Percentiles rank a stretch among this genome's conserved stretches.
phyloP scores from a whole-genome alignment of 2,888 invertebrate species.

The Tyria jacobaeae region DNA sequence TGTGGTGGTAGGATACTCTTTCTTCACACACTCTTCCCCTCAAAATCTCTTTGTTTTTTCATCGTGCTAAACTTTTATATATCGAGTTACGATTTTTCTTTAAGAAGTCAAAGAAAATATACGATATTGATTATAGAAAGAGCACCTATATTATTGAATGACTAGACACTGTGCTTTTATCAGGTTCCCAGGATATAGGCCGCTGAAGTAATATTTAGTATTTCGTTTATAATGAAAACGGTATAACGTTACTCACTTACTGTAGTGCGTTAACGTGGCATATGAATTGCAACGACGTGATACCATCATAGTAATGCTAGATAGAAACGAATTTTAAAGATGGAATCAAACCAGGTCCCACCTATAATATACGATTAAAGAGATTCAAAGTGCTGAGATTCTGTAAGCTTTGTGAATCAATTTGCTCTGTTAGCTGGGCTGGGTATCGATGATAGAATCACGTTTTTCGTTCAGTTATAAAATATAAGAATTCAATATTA shows the following conservation, averaged over 20 bases:
- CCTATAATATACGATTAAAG: conserved; percentile 41
- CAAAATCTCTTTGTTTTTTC: too few species aligned
- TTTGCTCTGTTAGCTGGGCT: neutral
- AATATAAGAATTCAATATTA: conserved; percentile 12
- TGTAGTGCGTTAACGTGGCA: neutral
- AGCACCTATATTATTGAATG: neutral
- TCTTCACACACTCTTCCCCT: too few species aligned
- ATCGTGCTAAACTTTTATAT: too few species aligned
- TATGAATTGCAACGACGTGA: conserved; percentile 23
- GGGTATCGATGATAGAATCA: conserved; percentile 29
- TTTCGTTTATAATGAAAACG: conserved; percentile 12
- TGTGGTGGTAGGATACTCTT: too few species aligned
- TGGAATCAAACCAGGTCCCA: conserved; percentile 31
- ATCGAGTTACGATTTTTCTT: neutral
- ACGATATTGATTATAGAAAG: too few species aligned
- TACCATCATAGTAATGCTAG: conserved; percentile 16
- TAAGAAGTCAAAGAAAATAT: neutral
- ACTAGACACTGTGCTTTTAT: neutral
- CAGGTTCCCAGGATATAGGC: too few species aligned
- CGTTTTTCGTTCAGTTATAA: conserved; percentile 25
- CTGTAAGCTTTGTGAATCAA: neutral
- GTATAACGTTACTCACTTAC: neutral
- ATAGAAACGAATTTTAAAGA: conserved; percentile 43
- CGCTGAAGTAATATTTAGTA: too few species aligned
- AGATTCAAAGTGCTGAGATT: conserved; percentile 23